Conservation (phyloP, 2,113 vertebrate species). For the Macheiramphus alcinus region DNA sequence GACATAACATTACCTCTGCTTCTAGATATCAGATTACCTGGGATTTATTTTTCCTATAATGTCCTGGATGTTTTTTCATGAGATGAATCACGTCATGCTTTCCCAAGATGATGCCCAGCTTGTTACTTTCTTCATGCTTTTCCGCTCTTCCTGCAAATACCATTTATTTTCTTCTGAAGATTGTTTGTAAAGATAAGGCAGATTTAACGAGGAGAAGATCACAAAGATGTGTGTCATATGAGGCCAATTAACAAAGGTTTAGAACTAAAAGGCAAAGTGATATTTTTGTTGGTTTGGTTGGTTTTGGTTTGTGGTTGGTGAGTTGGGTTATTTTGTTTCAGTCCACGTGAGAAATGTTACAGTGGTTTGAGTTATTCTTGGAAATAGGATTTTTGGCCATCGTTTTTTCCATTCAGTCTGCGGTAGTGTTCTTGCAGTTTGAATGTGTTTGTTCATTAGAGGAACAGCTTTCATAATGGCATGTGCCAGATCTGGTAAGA, state of each 20-base stretch:
- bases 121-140: not conserved
- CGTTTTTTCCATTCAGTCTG: not conserved
- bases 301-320: not conserved
- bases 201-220: not conserved
- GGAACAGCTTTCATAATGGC: not conserved
- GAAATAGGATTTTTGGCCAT: not conserved
- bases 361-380: not conserved
- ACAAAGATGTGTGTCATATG: not conserved
- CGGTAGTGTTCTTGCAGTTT: not conserved
- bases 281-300: not conserved
- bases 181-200: not conserved
- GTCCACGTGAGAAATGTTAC: not conserved
- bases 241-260: not conserved
- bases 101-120: not conserved
- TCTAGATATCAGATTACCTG: not conserved
- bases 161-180: not conserved
- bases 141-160: not conserved
- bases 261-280: not conserved
- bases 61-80: not conserved
- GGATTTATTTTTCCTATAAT: not conserved
- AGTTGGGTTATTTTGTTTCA: not conserved
- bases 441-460: not conserved
- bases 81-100: not conserved
- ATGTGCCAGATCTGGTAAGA: not conserved
- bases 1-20: not conserved